Evolutionary conservation across 2,113 vertebrate species (phyloP).

Genomic region (Malurus alboscapulatus): DNA sequence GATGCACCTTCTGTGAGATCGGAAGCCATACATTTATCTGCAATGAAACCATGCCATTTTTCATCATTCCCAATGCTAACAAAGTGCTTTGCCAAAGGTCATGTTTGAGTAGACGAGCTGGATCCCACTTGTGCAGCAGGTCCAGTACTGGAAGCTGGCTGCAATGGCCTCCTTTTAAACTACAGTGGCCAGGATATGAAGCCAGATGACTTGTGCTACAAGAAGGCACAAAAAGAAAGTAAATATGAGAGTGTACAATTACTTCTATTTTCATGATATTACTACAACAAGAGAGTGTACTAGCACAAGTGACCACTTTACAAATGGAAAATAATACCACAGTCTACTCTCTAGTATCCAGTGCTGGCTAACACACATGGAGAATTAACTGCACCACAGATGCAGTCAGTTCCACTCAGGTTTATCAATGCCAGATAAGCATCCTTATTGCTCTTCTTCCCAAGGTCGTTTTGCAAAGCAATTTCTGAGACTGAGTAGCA

Average conservation of each 20-base stretch:
- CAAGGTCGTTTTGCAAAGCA: background rate
- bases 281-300: background rate
- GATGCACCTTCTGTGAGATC: slow-evolving; percentile 18
- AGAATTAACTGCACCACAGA: background rate
- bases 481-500: background rate
- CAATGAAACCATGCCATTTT: slow-evolving; percentile 25
- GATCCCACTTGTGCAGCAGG: slow-evolving; percentile 44
- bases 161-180: slow-evolving; percentile 13
- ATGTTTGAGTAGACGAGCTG: background rate
- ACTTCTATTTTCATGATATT: background rate
- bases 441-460: background rate
- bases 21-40: slow-evolving; percentile 32
- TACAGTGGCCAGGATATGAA: slow-evolving; percentile 7
- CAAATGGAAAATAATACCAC: background rate
- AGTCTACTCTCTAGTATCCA: background rate
- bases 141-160: slow-evolving; percentile 17
- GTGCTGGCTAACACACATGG: background rate
- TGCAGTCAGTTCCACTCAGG: background rate
- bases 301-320: background rate
- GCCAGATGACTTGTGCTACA: slow-evolving; percentile 17
- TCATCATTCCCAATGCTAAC: slow-evolving; percentile 20
- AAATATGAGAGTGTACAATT: background rate
- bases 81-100: slow-evolving; percentile 13
- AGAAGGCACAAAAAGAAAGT: slow-evolving; percentile 41
- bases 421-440: background rate